Evolutionary conservation across 2,113 vertebrate species (phyloP), one percentile per base, ranked within the genome.

Genomic region (Halcyon senegalensis): DNA sequence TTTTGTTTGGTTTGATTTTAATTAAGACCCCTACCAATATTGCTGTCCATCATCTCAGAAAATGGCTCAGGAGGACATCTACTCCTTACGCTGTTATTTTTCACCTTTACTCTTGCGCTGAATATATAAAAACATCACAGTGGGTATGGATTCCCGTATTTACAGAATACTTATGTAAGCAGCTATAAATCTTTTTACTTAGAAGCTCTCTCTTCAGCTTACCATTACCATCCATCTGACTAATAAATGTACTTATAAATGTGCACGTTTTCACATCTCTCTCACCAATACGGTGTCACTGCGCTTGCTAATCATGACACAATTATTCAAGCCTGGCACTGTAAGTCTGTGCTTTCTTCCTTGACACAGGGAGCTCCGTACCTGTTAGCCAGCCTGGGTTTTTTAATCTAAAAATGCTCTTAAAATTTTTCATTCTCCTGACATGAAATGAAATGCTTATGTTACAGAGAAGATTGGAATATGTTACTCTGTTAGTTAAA

Each of bases 1-100:
- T 83, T 96, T 91, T 46, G 78, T 86, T 95, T 84, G 58, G 69
- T 69, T 89, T 87, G 41, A 87, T 94, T 95, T 95, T 95, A 95
- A 95, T 96, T 93, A 92, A 95, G 91, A 96, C 77, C 31, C 21
- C 74, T 70, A 95, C 86, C 87, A 96, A 84, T 80, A 82, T 5
- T 46, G 6, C 89, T 91, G 86, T 72, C 90, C 55, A 78, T 92
- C 70, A 93, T 85, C 84, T 89, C 81, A 62, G 77, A 75, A 87
- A 96, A 93, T 11, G 23, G 83, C 79, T 96, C 77, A 89, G 86
- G 86, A 94, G 58, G 77, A 87, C 41, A 92, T 11, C 76, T 64
- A 81, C 48, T 93, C 30, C 68, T 92, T 92, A 75, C 15, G 4
- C 37, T 27, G 80, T 78, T 84, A 60, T 94, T 96, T 94, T 93